Percentiles rank a stretch among this genome's conserved stretches.
phyloP scores from a whole-genome alignment of 2,888 invertebrate species.

The Neuroscelio doddi region DNA sequence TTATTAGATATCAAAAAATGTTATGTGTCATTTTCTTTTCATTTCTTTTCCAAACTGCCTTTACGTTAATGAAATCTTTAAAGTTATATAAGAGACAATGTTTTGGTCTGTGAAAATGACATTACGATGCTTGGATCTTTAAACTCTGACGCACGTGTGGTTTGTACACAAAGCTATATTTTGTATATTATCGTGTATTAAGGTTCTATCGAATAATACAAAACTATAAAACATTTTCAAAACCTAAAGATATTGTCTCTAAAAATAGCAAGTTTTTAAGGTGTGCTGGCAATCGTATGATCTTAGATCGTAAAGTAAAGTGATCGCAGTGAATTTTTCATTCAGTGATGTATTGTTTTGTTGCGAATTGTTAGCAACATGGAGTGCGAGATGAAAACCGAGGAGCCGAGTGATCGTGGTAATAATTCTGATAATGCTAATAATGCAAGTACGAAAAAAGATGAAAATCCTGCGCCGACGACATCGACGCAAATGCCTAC shows the following conservation, averaged over 20 bases:
- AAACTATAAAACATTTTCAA: too few relatives aligned
- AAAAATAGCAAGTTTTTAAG: too few relatives aligned
- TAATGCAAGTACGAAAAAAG: conserved; percentile 12
- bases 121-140: conserved; percentile 25
- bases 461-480: conserved; percentile 15
- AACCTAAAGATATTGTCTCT: too few relatives aligned
- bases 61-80: not conserved
- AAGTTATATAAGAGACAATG: not conserved
- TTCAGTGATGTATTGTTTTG: too few relatives aligned
- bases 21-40: too few relatives aligned
- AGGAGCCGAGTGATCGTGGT: not conserved
- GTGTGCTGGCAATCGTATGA: too few relatives aligned
- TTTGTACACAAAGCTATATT: conserved; percentile 30
- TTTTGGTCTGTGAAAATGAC: conserved; percentile 19
- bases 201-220: not conserved
- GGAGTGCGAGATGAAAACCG: conserved; percentile 22
- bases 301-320: too few relatives aligned
- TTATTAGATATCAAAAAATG: too few relatives aligned
- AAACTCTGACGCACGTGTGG: conserved; percentile 33
- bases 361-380: not conserved
- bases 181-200: not conserved
- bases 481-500: conserved; percentile 7
- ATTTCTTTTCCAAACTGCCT: too few relatives aligned
- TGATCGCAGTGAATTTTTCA: too few relatives aligned
- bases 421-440: too few relatives aligned